These are phyloP conservation scores for Mugil cephalus DNA, from an alignment of 2,113 vertebrate genomes.

Conservation along the genomic window DNA sequence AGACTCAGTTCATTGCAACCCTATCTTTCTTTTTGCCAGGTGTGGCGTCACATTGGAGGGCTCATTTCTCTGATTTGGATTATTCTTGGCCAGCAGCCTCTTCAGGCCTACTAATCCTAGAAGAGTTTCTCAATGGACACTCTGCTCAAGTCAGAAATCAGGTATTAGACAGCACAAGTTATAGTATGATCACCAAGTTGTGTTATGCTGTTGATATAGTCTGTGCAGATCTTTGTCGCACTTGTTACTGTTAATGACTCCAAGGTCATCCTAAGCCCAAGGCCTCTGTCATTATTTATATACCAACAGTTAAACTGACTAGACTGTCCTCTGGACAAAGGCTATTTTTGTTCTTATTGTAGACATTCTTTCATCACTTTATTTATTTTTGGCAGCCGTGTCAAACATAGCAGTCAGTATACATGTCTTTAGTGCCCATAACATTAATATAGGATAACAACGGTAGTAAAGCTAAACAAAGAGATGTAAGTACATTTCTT, in stretches of 20 bases:
- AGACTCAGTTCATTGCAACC: conserved; percentile 56
- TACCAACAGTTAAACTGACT: background rate
- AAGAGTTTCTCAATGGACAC: conserved; percentile 84
- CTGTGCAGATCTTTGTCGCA: background rate
- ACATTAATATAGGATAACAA: background rate
- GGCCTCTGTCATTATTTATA: background rate
- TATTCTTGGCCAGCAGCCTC: conserved; percentile 79
- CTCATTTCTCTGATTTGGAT: conserved; percentile 85
- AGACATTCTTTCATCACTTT: background rate
- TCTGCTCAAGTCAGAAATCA: conserved; percentile 84
- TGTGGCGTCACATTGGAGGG: conserved; percentile 80
- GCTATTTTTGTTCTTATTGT: conserved; percentile 1
- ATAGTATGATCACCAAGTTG: conserved; percentile 7
- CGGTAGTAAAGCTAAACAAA: background rate
- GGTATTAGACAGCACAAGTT: conserved; percentile 69
- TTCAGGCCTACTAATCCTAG: conserved; percentile 78
- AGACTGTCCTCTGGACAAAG: no score
- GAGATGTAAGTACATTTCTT: background rate
- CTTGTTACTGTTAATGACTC: conserved; percentile 12
- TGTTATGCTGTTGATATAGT: conserved; percentile 16
- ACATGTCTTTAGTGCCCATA: background rate
- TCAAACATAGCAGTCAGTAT: background rate
- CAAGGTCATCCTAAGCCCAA: background rate
- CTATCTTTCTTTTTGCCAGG: conserved; percentile 79
- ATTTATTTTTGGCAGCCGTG: background rate